phyloP scores from a whole-genome alignment of 1,140 invertebrate genomes.

The Anastrepha obliqua region DNA sequence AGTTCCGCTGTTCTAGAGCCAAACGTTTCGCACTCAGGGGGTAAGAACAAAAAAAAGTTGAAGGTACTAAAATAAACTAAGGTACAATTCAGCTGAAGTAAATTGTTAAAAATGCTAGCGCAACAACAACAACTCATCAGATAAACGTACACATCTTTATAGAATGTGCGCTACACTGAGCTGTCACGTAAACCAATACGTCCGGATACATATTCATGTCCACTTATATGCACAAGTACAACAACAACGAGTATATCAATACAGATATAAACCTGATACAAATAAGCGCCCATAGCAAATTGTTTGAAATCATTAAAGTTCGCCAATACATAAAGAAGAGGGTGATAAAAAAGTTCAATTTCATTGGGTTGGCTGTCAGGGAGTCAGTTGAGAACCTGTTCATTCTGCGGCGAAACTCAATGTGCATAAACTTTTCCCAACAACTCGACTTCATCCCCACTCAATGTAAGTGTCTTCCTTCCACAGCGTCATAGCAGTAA shows the following conservation, averaged over 20 bases:
- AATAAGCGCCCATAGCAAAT: conserved; percentile 13
- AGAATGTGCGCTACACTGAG: neutral
- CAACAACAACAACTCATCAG: neutral
- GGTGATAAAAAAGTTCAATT: conserved; percentile 30
- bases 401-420: neutral
- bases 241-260: neutral
- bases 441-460: neutral
- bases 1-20: no score
- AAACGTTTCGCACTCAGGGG: no score
- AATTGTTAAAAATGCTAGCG: conserved; percentile 23
- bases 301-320: conserved; percentile 11
- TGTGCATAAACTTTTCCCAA: neutral
- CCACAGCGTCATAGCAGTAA: conserved; percentile 17
- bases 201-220: neutral
- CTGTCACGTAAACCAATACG: neutral
- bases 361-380: neutral
- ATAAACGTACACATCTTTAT: neutral
- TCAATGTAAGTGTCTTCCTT: neutral
- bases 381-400: neutral
- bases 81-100: neutral
- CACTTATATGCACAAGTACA: neutral
- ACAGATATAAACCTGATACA: conserved; percentile 6
- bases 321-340: neutral
- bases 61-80: neutral
- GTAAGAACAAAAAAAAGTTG: neutral